phyloP scores from a whole-genome alignment of 2,797 vertebrate species.

The Masticophis lateralis region DNA sequence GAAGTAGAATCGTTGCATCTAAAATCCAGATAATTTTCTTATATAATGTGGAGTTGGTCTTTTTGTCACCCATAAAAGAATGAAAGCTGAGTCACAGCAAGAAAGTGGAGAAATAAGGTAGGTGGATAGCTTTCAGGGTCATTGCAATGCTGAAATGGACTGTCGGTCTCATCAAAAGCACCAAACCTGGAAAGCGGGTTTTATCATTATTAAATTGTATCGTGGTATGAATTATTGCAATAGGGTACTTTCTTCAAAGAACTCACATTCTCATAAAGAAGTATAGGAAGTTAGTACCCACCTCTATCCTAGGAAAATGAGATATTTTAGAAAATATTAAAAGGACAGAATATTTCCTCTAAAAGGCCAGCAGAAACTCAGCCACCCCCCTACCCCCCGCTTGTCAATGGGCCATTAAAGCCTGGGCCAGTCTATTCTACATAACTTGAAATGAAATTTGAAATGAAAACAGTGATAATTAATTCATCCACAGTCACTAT shows the following conservation, averaged over 20 bases:
- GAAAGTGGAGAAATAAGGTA: not conserved
- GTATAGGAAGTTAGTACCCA: too few relatives aligned
- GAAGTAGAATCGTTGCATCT: slow-evolving; percentile 30
- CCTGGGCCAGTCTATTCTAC: too few relatives aligned
- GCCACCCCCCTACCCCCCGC: too few relatives aligned
- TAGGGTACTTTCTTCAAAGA: not conserved
- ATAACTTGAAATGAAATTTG: not conserved
- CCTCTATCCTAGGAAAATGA: too few relatives aligned
- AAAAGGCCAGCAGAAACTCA: too few relatives aligned
- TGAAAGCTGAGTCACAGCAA: not conserved
- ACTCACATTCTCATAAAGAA: not conserved
- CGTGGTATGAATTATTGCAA: not conserved
- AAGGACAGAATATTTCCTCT: too few relatives aligned
- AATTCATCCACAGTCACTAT: not conserved
- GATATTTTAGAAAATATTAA: too few relatives aligned
- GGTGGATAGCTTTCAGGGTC: not conserved
- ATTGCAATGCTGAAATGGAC: not conserved
- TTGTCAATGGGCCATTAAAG: too few relatives aligned
- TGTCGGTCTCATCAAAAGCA: not conserved
- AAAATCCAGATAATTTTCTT: slow-evolving; percentile 46
- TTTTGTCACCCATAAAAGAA: not conserved
- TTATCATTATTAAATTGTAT: not conserved
- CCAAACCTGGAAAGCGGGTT: not conserved
- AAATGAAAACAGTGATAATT: not conserved
- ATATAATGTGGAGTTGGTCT: slow-evolving; percentile 2